Conservation (phyloP, 2,797 vertebrate genomes). For the Myiothlypis coronata region DNA sequence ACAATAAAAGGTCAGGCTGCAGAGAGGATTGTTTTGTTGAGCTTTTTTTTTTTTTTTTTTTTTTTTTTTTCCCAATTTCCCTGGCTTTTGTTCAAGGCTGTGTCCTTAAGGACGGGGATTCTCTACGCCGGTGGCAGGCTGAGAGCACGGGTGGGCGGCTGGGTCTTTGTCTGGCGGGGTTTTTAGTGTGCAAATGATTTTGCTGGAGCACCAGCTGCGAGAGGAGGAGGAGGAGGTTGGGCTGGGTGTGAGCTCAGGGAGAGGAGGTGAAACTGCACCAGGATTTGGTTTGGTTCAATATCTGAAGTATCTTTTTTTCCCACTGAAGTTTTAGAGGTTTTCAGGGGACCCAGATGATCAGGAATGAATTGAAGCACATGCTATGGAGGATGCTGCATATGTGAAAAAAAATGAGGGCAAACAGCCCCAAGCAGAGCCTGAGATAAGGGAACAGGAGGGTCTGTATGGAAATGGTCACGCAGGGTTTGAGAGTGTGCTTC, state of each 20-base stretch:
- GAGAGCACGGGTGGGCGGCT: constrained; percentile 34
- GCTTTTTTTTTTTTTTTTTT: neutral
- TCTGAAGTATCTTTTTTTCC: neutral
- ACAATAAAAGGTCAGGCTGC: constrained; percentile 50
- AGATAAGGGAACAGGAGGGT: neutral
- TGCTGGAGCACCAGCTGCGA: rapidly evolving
- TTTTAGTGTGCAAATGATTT: neutral
- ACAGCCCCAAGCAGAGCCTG: neutral
- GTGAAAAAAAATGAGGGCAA: neutral
- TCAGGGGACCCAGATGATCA: neutral
- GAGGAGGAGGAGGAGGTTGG: neutral
- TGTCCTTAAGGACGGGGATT: neutral
- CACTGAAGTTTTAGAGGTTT: neutral
- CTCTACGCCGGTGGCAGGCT: neutral
- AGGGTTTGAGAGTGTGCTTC: neutral
- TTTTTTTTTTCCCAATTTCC: neutral
- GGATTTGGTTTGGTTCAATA: neutral
- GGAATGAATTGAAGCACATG: neutral
- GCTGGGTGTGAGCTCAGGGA: neutral
- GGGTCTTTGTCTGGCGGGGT: neutral
- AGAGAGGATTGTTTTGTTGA: neutral
- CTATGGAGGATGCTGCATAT: neutral
- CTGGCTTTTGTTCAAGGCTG: constrained; percentile 59
- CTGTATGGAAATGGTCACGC: neutral
- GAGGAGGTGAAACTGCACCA: neutral